Conservation (phyloP, 2,888 invertebrate species). For the Quadroppia sp. region DNA sequence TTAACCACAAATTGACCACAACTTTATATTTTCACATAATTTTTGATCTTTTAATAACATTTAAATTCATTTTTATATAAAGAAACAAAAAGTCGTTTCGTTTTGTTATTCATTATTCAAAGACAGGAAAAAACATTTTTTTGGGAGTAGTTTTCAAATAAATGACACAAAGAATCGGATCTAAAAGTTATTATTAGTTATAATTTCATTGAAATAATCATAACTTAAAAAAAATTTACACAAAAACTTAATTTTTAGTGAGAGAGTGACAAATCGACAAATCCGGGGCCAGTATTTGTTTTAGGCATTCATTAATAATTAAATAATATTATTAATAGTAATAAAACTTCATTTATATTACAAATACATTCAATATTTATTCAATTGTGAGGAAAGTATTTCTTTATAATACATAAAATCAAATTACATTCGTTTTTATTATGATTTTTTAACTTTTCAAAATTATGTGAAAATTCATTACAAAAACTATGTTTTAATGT, state of each 20-base stretch:
- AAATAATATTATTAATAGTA: no score
- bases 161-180: background rate
- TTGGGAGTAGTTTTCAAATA: constrained; percentile 2
- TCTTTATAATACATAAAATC: no score
- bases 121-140: background rate
- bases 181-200: no score
- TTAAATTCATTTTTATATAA: background rate
- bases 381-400: no score
- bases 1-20: background rate
- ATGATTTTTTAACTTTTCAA: no score
- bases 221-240: background rate
- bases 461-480: no score
- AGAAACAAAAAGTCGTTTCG: no score
- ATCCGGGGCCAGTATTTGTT: constrained; percentile 33
- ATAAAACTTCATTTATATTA: no score
- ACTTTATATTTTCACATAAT: constrained; percentile 12
- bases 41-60: background rate
- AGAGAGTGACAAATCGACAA: constrained; percentile 35
- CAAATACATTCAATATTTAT: no score
- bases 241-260: background rate
- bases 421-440: no score
- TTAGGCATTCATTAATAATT: background rate
- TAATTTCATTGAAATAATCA: background rate
- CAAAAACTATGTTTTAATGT: no score
- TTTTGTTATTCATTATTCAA: background rate